Evolutionary conservation across 1,140 invertebrate species (phyloP), one percentile per base, ranked within the genome.

Genomic region (Neuroterus valhalla): DNA sequence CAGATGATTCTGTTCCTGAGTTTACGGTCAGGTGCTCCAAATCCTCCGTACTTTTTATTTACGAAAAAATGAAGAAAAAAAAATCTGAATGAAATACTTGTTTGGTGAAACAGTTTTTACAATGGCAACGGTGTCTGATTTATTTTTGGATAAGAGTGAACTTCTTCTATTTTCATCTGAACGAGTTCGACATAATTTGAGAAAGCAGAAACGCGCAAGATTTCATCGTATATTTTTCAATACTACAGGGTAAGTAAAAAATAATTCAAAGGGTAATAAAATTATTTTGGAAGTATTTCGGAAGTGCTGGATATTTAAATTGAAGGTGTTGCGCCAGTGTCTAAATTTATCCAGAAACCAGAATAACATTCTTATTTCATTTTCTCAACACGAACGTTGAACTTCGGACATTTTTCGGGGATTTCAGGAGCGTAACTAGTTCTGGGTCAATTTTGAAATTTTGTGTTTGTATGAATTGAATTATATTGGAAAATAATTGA

Each of bases 61-160:
- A 38, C 31, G 31, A 26, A 50, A 62, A 62, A 62, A 62, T 62
- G 55, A 62, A 31, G 31, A 62, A 62, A 62, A 31, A 62, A 62
- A 62, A 62, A 31, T 11, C 8, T n/a, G 23, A 62, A 26, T 38
- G 26, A 62, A 38, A 31, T 62, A 26, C n/a, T 62, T 62, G 21
- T 62, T 23, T 38, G 23, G 23, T 15, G 23, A n/a, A 55, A 21
- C 52, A 15, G 14, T 31, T 38, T 62, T 31, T n/a, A 23, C 31
- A 62, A 62, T 62, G 55, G 55, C 55, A 62, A 31, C 55, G 15
- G 55, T 14, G 15, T 15, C 23, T 26, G 55, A 62, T 62, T 62
- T 62, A 62, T 62, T 62, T 62, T 62, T 62, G 55, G 55, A 62
- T 62, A 62, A 62, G n/a, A 62, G 23, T 31, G 23, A 38, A 62